phyloP scores from a whole-genome alignment of 2,113 vertebrate genomes.

The Strigops habroptila region DNA sequence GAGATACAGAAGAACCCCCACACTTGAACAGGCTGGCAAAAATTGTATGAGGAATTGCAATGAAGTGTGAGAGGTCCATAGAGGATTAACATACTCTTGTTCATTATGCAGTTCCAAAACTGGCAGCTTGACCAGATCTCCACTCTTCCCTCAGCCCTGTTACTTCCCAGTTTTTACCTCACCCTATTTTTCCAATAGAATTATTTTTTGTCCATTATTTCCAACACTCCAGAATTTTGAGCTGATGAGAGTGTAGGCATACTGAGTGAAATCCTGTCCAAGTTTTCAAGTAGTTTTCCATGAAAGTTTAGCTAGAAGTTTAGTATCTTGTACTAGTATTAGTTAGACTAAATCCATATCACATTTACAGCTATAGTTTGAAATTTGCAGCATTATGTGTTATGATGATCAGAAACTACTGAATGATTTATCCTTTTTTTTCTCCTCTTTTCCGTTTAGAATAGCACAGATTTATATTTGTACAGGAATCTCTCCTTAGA shows the following conservation, averaged over 20 bases:
- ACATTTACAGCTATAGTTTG: background rate
- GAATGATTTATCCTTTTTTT: background rate
- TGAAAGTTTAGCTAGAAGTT: background rate
- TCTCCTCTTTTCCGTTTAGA: background rate
- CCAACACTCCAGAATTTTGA: background rate
- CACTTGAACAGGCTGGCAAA: background rate
- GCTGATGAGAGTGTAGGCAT: background rate
- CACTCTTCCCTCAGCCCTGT: background rate
- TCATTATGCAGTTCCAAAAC: background rate
- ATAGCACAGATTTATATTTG: background rate
- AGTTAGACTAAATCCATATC: background rate
- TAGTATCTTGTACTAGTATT: background rate
- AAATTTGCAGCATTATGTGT: background rate
- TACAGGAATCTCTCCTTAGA: background rate
- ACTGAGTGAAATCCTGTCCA: background rate
- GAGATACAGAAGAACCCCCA: background rate
- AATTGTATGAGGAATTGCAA: background rate
- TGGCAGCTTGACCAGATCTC: background rate
- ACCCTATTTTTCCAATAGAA: background rate
- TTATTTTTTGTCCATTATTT: background rate
- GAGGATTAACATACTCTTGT: background rate
- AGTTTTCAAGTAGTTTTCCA: background rate
- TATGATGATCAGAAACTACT: background rate
- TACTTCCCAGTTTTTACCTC: background rate
- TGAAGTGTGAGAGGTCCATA: background rate